Percentiles rank a stretch among this genome's conserved stretches.
Evolutionary conservation across 2,888 invertebrate genomes (phyloP).

Genomic region (Eupeodes luniger): DNA sequence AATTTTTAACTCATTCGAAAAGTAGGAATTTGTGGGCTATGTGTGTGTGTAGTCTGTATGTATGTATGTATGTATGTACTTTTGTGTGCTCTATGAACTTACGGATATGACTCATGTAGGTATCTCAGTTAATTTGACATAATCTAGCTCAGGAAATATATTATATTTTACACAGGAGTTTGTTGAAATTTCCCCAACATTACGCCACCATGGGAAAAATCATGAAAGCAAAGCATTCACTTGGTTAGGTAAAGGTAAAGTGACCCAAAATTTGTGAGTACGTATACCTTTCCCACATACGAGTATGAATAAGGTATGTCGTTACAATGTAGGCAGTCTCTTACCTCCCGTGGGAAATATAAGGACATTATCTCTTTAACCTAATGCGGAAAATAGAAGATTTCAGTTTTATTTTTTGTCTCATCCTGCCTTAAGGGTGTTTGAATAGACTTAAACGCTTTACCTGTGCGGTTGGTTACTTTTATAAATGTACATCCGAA

Average conservation of each 20-base stretch:
- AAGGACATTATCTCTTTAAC: slow-evolving; percentile 52
- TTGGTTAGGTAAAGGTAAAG: background rate
- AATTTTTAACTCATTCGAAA: slow-evolving; percentile 14
- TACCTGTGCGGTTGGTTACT: slow-evolving; percentile 27
- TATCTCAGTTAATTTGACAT: slow-evolving; percentile 75
- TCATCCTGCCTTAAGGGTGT: slow-evolving; percentile 18
- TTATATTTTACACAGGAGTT: slow-evolving; percentile 71
- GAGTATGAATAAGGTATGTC: too few relatives aligned
- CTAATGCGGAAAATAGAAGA: slow-evolving; percentile 31
- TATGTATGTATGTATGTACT: background rate
- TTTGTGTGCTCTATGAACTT: slow-evolving; percentile 51
- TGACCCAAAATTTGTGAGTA: slow-evolving; percentile 30
- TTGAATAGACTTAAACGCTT: slow-evolving; percentile 32
- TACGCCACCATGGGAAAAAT: background rate
- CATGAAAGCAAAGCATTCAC: slow-evolving; percentile 34
- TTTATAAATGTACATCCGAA: slow-evolving; percentile 13
- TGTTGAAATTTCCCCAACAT: slow-evolving; percentile 49
- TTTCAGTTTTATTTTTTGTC: background rate
- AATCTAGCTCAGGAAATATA: slow-evolving; percentile 67
- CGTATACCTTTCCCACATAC: background rate
- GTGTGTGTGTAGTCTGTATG: background rate
- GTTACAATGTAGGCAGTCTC: background rate
- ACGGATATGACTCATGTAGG: slow-evolving; percentile 69
- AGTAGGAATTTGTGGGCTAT: background rate
- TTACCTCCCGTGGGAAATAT: slow-evolving; percentile 24